Conservation (phyloP, 2,113 vertebrate genomes). For the Furnarius figulus region DNA sequence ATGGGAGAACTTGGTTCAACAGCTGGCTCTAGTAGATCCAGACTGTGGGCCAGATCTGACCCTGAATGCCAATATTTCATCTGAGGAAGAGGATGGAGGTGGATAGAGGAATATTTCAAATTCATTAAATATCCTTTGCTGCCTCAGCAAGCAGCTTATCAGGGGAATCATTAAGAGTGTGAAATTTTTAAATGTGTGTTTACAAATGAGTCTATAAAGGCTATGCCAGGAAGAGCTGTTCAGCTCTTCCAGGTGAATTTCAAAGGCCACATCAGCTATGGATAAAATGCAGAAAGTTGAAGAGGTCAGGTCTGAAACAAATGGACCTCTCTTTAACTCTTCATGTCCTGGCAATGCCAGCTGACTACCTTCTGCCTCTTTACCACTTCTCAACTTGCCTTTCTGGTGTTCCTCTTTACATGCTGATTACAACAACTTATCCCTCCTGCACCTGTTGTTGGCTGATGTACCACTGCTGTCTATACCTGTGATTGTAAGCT, state of each 20-base stretch:
- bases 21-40: neutral
- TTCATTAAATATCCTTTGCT: neutral
- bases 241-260: neutral
- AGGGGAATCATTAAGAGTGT: neutral
- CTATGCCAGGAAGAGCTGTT: neutral
- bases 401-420: neutral
- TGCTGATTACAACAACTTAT: neutral
- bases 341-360: neutral
- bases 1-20: neutral
- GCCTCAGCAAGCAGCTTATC: slow-evolving; percentile 1
- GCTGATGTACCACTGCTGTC: neutral
- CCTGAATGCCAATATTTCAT: neutral
- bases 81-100: neutral
- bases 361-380: neutral
- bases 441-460: neutral
- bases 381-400: neutral
- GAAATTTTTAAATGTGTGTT: slow-evolving; percentile 42
- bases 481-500: neutral
- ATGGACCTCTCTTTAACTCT: neutral
- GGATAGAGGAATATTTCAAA: neutral
- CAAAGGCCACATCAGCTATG: neutral
- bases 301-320: neutral
- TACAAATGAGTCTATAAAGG: neutral
- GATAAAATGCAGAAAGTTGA: neutral
- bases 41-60: neutral